Conservation (phyloP, 2,888 invertebrate species). For the Melitaea athalia region DNA sequence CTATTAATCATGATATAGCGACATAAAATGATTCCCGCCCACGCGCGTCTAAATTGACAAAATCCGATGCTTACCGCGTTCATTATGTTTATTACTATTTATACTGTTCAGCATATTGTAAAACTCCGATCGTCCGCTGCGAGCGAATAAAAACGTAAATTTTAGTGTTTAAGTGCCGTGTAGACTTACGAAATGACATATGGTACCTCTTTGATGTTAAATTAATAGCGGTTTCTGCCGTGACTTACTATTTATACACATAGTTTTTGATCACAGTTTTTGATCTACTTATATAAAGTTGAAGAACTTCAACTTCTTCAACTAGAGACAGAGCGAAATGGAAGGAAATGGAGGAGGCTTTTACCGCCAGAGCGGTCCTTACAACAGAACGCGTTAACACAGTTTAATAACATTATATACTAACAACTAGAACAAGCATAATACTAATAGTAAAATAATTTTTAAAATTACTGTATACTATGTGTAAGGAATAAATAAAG, state of each 20-base stretch:
- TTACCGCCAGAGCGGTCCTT: too few relatives aligned
- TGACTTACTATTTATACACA: not conserved
- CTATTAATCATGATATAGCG: slow-evolving; percentile 34
- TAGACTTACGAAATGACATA: slow-evolving; percentile 17
- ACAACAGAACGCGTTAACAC: too few relatives aligned
- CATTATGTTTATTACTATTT: slow-evolving; percentile 61
- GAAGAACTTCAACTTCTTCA: too few relatives aligned
- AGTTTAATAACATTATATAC: too few relatives aligned
- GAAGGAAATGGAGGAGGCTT: too few relatives aligned
- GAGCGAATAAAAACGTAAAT: slow-evolving; percentile 24
- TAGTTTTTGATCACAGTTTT: not conserved
- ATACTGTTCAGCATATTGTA: slow-evolving; percentile 54
- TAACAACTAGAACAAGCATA: too few relatives aligned
- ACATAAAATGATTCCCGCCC: slow-evolving; percentile 50
- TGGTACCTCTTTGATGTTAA: not conserved
- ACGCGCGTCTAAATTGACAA: slow-evolving; percentile 51
- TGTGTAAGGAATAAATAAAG: too few relatives aligned
- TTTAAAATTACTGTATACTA: too few relatives aligned
- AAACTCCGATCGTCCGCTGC: slow-evolving; percentile 32
- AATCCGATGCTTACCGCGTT: slow-evolving; percentile 51
- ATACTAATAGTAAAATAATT: too few relatives aligned
- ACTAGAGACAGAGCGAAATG: too few relatives aligned
- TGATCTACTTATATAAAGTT: too few relatives aligned
- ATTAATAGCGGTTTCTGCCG: not conserved
- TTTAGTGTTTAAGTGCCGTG: slow-evolving; percentile 24